Conservation (phyloP, 1,140 invertebrate genomes). For the Elymnias hypermnestra region DNA sequence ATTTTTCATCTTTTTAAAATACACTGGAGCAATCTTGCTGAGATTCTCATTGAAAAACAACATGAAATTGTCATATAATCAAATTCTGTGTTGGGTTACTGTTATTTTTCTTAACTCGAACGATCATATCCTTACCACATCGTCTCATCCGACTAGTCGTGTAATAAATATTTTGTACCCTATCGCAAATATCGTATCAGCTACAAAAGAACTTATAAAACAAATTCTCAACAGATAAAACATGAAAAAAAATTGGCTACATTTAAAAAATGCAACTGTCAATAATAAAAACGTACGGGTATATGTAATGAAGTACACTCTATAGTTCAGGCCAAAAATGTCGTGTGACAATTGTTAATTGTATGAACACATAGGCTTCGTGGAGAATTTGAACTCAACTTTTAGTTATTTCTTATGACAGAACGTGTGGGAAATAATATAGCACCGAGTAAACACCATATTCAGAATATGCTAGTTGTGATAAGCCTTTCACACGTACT, state of each 20-base stretch:
- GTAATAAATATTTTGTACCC: conserved; percentile 23
- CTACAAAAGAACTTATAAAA: conserved; percentile 20
- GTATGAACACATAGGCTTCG: conserved; percentile 41
- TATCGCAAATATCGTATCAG: conserved; percentile 20
- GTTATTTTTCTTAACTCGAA: not conserved
- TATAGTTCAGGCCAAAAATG: conserved; percentile 29
- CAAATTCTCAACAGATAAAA: conserved; percentile 23
- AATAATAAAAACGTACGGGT: conserved; percentile 14
- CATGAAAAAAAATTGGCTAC: conserved; percentile 17
- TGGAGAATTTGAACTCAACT: conserved; percentile 24
- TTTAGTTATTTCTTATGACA: conserved; percentile 26
- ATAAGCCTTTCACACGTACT: too few species aligned
- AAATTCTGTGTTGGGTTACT: conserved; percentile 14
- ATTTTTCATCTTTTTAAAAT: conserved; percentile 10
- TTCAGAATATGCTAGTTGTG: conserved; percentile 33
- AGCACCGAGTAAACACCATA: conserved; percentile 63
- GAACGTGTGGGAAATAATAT: conserved; percentile 44
- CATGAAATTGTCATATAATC: conserved; percentile 6
- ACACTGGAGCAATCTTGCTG: conserved; percentile 26
- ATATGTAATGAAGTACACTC: conserved; percentile 14
- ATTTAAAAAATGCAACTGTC: conserved; percentile 12
- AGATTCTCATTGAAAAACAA: conserved; percentile 34
- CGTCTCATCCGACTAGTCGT: conserved; percentile 20
- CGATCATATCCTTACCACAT: conserved; percentile 15
- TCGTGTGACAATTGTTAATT: conserved; percentile 21